These are phyloP conservation scores for Temnopleurus reevesii DNA, from an alignment of 53 echinoderm and acorn worm genomes.

Conservation along the genomic window DNA sequence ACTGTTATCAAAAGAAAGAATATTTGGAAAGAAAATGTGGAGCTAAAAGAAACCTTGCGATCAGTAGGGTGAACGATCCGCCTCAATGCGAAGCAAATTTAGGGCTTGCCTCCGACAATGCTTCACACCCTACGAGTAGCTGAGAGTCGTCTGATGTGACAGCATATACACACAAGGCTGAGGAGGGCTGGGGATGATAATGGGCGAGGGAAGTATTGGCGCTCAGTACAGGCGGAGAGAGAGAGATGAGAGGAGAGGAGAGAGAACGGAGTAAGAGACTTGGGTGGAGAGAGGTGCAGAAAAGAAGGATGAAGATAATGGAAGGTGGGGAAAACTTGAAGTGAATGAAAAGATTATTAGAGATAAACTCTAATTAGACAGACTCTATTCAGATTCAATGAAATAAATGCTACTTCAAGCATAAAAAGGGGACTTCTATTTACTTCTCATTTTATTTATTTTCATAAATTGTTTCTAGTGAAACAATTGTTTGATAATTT, in stretches of 20 bases:
- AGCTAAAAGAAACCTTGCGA: background rate
- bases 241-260: background rate
- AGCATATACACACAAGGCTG: slow-evolving; percentile 22
- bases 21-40: background rate
- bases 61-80: background rate
- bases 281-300: background rate
- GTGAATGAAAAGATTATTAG: background rate
- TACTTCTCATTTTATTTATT: too few species aligned
- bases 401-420: too few species aligned
- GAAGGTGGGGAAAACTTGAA: background rate
- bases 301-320: background rate
- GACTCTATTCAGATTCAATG: too few species aligned
- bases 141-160: slow-evolving; percentile 13
- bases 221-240: background rate
- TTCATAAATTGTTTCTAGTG: too few species aligned
- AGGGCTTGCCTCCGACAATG: background rate
- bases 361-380: too few species aligned
- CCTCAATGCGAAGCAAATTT: slow-evolving; percentile 15
- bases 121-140: slow-evolving; percentile 11
- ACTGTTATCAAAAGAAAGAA: background rate
- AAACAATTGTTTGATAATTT: too few species aligned
- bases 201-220: background rate
- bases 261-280: background rate
- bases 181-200: background rate
- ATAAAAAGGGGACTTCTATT: too few species aligned